Percentiles rank a stretch among this genome's conserved stretches.
Conservation (phyloP, 2,113 vertebrate genomes). For the Clupea harengus region DNA sequence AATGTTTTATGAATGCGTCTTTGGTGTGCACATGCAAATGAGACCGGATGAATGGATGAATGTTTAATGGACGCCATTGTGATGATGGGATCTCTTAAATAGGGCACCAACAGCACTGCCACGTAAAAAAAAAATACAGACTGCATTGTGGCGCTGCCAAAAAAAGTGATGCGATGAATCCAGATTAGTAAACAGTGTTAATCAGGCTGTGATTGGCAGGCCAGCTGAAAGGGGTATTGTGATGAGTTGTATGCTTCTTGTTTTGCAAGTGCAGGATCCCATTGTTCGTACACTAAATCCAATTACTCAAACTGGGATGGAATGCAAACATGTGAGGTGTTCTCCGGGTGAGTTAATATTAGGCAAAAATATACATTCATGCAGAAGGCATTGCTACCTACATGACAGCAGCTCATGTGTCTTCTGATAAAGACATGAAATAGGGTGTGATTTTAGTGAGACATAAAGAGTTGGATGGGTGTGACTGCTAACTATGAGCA, state of each 20-base stretch:
- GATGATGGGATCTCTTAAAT: slow-evolving; percentile 73
- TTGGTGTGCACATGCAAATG: slow-evolving; percentile 70
- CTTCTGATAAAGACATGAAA: background rate
- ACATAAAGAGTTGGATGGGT: background rate
- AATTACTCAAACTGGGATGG: slow-evolving; percentile 28
- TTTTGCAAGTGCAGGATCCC: slow-evolving; percentile 21
- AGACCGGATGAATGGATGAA: slow-evolving; percentile 68
- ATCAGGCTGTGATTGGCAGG: slow-evolving; percentile 61
- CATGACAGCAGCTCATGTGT: background rate
- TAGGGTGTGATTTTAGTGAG: background rate
- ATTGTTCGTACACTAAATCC: slow-evolving; percentile 24
- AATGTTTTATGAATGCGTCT: slow-evolving; percentile 72
- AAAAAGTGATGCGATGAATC: slow-evolving; percentile 51
- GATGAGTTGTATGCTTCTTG: background rate
- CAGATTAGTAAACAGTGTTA: slow-evolving; percentile 55
- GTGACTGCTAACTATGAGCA: too few species aligned
- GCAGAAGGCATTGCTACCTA: background rate
- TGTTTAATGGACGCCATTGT: slow-evolving; percentile 71
- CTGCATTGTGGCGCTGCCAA: slow-evolving; percentile 55
- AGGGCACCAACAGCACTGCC: slow-evolving; percentile 61
- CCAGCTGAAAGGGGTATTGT: background rate
- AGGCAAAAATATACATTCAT: background rate
- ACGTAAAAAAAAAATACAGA: slow-evolving; percentile 44
- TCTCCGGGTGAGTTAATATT: background rate
- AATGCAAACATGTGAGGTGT: background rate